Evolutionary conservation across 2,113 vertebrate genomes (phyloP).

Genomic region (Gobius niger): DNA sequence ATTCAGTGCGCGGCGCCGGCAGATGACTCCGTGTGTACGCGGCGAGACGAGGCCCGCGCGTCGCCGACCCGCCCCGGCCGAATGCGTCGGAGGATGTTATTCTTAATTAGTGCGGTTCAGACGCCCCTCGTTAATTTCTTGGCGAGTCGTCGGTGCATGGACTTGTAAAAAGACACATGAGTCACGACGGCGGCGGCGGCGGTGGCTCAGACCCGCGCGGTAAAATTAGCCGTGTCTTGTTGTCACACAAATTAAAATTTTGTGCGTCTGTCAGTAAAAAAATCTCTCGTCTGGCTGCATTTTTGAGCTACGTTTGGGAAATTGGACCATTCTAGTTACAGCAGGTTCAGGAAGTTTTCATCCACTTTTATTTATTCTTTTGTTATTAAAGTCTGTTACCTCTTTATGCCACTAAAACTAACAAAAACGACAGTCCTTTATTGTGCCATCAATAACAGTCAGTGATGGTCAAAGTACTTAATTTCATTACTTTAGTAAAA

Average conservation of each 20-base stretch:
- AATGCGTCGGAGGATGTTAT: slow-evolving; percentile 63
- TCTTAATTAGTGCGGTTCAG: slow-evolving; percentile 58
- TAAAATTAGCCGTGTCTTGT: slow-evolving; percentile 26
- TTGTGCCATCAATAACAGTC: too few species aligned
- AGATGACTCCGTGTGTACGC: slow-evolving; percentile 47
- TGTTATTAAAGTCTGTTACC: too few species aligned
- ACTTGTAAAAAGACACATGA: slow-evolving; percentile 50
- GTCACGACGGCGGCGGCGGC: slow-evolving; percentile 38
- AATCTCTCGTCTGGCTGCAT: too few species aligned
- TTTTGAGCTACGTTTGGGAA: too few species aligned
- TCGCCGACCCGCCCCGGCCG: slow-evolving; percentile 57
- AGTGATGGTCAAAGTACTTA: too few species aligned
- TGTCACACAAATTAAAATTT: slow-evolving; percentile 39
- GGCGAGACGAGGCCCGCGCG: slow-evolving; percentile 41
- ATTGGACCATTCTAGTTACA: too few species aligned
- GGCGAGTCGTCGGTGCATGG: slow-evolving; percentile 49
- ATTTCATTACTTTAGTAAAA: too few species aligned
- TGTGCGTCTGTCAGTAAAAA: not conserved
- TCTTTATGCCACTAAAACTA: too few species aligned
- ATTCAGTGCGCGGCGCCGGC: slow-evolving; percentile 42
- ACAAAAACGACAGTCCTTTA: too few species aligned
- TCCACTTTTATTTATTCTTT: too few species aligned
- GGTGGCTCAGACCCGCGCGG: slow-evolving; percentile 2
- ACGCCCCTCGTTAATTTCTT: slow-evolving; percentile 57
- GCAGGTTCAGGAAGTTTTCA: not conserved